Evolutionary conservation across 1,140 invertebrate species (phyloP).

Genomic region (Lepidurus couesii): DNA sequence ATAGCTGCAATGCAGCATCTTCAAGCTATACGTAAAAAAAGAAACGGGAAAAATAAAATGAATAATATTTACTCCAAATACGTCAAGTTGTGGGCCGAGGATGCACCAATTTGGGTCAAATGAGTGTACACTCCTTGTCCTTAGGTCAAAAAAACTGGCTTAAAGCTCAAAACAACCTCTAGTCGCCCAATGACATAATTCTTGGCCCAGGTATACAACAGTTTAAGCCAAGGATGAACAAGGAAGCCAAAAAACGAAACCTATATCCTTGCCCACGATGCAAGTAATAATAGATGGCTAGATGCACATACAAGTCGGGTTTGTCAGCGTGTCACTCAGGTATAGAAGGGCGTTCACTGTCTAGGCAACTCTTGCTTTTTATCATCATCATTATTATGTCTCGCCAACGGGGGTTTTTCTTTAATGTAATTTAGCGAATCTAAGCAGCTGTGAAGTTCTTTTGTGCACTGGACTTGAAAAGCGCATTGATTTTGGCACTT

Average conservation of each 20-base stretch:
- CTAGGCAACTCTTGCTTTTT: neutral
- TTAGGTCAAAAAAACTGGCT: neutral
- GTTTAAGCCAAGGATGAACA: neutral
- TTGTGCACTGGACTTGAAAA: neutral
- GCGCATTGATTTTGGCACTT: constrained; percentile 1
- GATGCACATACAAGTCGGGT: constrained; percentile 5
- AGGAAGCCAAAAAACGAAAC: constrained; percentile 13
- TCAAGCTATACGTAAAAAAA: constrained; percentile 68
- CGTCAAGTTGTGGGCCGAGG: neutral
- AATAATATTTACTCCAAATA: neutral
- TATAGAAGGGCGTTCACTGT: constrained; percentile 12
- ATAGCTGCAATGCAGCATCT: constrained; percentile 90
- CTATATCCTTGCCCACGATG: neutral
- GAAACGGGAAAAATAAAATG: constrained; percentile 38
- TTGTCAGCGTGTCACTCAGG: constrained; percentile 18
- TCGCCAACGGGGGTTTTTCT: neutral
- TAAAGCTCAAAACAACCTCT: neutral
- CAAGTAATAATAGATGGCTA: neutral
- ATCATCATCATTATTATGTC: neutral
- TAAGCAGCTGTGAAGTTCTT: neutral
- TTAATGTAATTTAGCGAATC: neutral
- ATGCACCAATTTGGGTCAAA: neutral
- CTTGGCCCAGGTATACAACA: neutral
- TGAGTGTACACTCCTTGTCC: neutral
- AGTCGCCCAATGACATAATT: neutral